Evolutionary conservation across 2,888 invertebrate species (phyloP).

Genomic region (Cenopis cana): DNA sequence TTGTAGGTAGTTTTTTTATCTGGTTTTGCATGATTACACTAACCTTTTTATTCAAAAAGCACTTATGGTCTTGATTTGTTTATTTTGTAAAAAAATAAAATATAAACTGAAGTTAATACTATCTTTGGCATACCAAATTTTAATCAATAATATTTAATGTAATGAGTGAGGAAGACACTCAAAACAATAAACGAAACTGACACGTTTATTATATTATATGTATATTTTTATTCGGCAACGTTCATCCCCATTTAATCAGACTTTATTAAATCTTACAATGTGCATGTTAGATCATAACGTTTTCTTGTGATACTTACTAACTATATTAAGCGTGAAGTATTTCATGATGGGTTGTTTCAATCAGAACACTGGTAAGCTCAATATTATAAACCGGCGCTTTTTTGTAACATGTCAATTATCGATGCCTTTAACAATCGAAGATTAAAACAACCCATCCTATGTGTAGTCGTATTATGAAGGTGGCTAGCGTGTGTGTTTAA

Average conservation of each 20-base stretch:
- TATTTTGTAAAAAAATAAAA: neutral
- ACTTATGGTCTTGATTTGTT: neutral
- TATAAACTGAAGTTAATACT: neutral
- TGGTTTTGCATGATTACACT: constrained; percentile 46
- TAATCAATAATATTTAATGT: neutral
- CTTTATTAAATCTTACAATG: constrained; percentile 6
- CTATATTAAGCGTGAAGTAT: constrained; percentile 22
- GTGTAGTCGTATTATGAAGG: constrained; percentile 6
- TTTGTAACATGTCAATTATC: neutral
- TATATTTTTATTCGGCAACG: neutral
- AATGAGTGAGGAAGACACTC: neutral
- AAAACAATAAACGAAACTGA: neutral
- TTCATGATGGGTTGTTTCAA: constrained; percentile 24
- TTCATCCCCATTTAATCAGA: neutral
- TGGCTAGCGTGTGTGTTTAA: constrained; percentile 59
- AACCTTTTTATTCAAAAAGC: constrained; percentile 4
- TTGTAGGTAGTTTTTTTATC: constrained; percentile 42
- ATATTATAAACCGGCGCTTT: neutral
- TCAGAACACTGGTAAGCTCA: neutral
- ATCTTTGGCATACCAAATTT: neutral
- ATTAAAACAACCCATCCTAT: constrained; percentile 19
- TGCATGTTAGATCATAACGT: constrained; percentile 35
- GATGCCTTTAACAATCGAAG: neutral
- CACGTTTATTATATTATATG: constrained; percentile 1
- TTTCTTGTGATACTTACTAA: constrained; percentile 32